These are phyloP conservation scores for Crax fasciolata DNA, from an alignment of 2,797 vertebrate species.

Conservation along the genomic window DNA sequence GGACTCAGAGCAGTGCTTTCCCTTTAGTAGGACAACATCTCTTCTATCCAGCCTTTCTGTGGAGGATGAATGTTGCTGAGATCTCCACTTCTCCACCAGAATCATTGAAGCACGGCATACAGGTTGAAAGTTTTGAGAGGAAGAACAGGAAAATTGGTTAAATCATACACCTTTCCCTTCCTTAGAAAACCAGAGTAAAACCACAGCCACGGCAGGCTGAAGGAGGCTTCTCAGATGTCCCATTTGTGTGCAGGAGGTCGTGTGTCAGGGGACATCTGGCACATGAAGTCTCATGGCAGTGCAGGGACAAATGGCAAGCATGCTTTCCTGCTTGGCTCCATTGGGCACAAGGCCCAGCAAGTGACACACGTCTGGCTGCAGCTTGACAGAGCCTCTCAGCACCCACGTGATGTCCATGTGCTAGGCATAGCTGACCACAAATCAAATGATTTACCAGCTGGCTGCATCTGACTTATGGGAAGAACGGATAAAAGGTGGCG, in stretches of 20 bases:
- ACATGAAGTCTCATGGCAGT: neutral
- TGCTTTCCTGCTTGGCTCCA: neutral
- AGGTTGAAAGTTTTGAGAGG: neutral
- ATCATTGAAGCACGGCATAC: neutral
- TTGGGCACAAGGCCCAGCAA: neutral
- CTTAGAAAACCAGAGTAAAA: neutral
- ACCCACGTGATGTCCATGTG: neutral
- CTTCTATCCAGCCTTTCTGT: neutral
- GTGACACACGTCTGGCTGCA: neutral
- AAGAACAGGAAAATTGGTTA: accelerated
- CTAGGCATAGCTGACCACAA: neutral
- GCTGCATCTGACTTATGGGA: neutral
- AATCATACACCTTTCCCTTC: neutral
- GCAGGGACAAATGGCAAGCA: neutral
- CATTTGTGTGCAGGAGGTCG: accelerated
- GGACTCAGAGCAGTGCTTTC: accelerated
- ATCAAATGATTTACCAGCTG: neutral
- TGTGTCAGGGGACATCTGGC: neutral
- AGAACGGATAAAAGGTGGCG: accelerated
- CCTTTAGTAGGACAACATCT: accelerated
- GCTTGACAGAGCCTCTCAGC: accelerated
- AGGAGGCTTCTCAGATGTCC: neutral
- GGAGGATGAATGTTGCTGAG: accelerated
- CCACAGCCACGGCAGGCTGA: accelerated
- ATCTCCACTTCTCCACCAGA: neutral